Conservation (phyloP, 2,888 invertebrate genomes). For the Tenthredo notha region DNA sequence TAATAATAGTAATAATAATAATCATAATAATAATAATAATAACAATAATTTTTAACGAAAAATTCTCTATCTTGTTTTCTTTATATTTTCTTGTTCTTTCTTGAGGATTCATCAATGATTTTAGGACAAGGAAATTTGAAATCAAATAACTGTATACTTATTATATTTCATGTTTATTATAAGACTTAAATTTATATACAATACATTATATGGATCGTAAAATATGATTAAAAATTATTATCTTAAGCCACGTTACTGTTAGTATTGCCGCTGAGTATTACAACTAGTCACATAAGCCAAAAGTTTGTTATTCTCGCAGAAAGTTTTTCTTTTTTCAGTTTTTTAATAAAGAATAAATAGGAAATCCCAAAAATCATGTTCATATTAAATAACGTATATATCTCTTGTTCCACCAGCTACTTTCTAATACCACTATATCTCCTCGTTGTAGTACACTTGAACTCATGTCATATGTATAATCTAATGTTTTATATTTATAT, state of each 20-base stretch:
- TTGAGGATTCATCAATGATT: not conserved
- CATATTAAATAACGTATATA: not conserved
- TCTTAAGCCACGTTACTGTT: slow-evolving; percentile 59
- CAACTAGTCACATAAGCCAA: slow-evolving; percentile 77
- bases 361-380: slow-evolving; percentile 58
- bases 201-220: slow-evolving; percentile 15
- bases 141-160: slow-evolving; percentile 33
- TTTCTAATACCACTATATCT: not conserved
- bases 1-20: not conserved
- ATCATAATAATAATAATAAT: not conserved
- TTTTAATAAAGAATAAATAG: slow-evolving; percentile 72
- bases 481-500: not conserved
- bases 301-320: slow-evolving; percentile 75
- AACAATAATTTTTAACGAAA: slow-evolving; percentile 5
- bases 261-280: slow-evolving; percentile 77
- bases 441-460: slow-evolving; percentile 2
- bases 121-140: slow-evolving; percentile 30
- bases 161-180: slow-evolving; percentile 38
- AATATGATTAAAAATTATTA: slow-evolving; percentile 37
- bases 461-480: not conserved
- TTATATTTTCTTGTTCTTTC: slow-evolving; percentile 37
- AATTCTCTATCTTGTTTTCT: slow-evolving; percentile 31
- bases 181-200: slow-evolving; percentile 28
- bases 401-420: not conserved
- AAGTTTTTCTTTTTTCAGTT: slow-evolving; percentile 71